Evolutionary conservation across 2,888 invertebrate species (phyloP).

Genomic region (Noctuana brunneofusca): DNA sequence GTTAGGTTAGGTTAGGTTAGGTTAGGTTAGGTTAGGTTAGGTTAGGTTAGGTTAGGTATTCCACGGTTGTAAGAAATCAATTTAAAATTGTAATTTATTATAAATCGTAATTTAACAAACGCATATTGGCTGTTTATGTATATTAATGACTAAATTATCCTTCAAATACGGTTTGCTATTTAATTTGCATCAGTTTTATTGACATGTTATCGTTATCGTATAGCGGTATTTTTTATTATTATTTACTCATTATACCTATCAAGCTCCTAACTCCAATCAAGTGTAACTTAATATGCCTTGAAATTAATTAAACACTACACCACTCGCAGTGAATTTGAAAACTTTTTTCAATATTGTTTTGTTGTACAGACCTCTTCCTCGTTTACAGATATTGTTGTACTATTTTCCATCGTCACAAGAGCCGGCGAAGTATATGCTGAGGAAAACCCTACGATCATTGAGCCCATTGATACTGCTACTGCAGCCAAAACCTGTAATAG

Average conservation of each 20-base stretch:
- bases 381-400: constrained; percentile 82
- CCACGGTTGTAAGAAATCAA: background rate
- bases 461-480: constrained; percentile 92
- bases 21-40: too few relatives aligned
- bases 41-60: too few relatives aligned
- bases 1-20: too few relatives aligned
- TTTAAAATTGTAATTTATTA: background rate
- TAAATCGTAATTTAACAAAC: background rate
- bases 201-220: background rate
- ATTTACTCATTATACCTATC: background rate
- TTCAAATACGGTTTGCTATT: constrained; percentile 1
- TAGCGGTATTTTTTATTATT: background rate
- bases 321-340: background rate
- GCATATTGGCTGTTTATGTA: background rate
- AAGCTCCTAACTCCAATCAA: too few relatives aligned
- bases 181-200: background rate
- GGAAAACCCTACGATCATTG: constrained; percentile 93
- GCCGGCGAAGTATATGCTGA: constrained; percentile 96
- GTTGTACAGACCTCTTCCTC: constrained; percentile 81
- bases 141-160: background rate
- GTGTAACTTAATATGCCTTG: background rate
- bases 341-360: background rate
- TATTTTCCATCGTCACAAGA: constrained; percentile 87
- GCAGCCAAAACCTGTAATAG: constrained; percentile 89
- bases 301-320: background rate